A percentile compares a stretch with the other conserved stretches of the same genome.
phyloP scores from a whole-genome alignment of 2,797 vertebrate species.

The Ctenopoma multispine region DNA sequence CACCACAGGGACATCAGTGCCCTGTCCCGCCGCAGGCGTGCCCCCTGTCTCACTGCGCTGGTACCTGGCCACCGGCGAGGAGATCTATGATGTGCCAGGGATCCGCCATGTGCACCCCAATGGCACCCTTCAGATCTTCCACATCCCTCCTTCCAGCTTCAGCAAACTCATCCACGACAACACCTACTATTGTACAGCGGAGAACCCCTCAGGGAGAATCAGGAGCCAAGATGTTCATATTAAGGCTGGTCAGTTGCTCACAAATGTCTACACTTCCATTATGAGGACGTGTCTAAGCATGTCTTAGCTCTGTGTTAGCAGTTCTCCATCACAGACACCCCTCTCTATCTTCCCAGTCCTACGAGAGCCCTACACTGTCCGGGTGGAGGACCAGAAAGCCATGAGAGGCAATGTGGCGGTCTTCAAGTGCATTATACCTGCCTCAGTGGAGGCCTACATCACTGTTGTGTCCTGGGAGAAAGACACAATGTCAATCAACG shows the following conservation, averaged over 20 bases:
- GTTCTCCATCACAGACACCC: constrained; percentile 26
- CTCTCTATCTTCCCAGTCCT: constrained; percentile 87
- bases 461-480: constrained; percentile 97
- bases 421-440: constrained; percentile 99
- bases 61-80: constrained; percentile 98
- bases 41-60: constrained; percentile 97
- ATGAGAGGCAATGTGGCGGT: constrained; percentile 99
- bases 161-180: constrained; percentile 99
- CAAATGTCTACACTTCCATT: constrained; percentile 2
- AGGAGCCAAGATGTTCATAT: constrained; percentile 99
- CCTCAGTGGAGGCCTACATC: constrained; percentile 98
- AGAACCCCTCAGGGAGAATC: constrained; percentile 99
- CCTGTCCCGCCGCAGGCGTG: constrained; percentile 96
- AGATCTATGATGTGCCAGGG: constrained; percentile 99
- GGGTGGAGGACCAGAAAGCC: constrained; percentile 99
- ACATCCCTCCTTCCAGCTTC: constrained; percentile 99
- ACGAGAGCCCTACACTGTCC: constrained; percentile 99
- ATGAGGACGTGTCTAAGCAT: neutral
- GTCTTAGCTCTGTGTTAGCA: constrained; percentile 1
- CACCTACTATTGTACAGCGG: constrained; percentile 99
- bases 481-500: constrained; percentile 96
- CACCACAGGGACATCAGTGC: constrained; percentile 97
- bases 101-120: constrained; percentile 99
- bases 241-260: constrained; percentile 93
- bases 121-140: constrained; percentile 99